Percentiles rank a stretch among this genome's conserved stretches.
Evolutionary conservation across 2,797 vertebrate species (phyloP).

Genomic region (Glossophaga mutica): DNA sequence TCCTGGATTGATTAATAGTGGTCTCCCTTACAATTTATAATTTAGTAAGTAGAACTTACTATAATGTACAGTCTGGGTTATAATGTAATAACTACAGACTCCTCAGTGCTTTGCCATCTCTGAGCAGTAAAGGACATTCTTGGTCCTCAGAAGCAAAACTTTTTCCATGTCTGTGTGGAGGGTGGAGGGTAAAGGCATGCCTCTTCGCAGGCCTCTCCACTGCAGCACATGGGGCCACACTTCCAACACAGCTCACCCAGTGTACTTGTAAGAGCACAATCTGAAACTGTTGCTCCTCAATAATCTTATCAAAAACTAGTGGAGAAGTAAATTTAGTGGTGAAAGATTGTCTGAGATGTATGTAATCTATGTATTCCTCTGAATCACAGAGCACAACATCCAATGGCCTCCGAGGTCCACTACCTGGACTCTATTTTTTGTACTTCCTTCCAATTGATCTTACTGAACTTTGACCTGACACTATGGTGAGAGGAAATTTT

Average conservation of each 20-base stretch:
- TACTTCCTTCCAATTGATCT: background rate
- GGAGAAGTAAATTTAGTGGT: background rate
- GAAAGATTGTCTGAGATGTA: background rate
- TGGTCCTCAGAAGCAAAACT: background rate
- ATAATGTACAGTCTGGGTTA: background rate
- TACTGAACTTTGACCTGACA: background rate
- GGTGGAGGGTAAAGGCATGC: background rate
- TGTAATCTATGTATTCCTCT: background rate
- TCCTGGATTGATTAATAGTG: background rate
- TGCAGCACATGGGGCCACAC: background rate
- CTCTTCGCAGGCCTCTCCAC: background rate
- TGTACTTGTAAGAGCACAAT: background rate
- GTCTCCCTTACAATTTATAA: background rate
- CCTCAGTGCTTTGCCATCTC: background rate
- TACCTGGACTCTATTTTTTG: background rate
- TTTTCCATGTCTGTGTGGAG: background rate
- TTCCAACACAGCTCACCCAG: background rate
- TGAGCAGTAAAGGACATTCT: background rate
- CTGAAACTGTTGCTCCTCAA: background rate
- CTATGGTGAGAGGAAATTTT: background rate
- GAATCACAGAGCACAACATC: background rate
- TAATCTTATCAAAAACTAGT: background rate
- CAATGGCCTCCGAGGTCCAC: background rate
- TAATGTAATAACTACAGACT: background rate
- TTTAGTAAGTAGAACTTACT: background rate